Percentiles rank a stretch among this genome's conserved stretches.
Evolutionary conservation across 2,113 vertebrate genomes (phyloP).

Genomic region (Meriones unguiculatus): DNA sequence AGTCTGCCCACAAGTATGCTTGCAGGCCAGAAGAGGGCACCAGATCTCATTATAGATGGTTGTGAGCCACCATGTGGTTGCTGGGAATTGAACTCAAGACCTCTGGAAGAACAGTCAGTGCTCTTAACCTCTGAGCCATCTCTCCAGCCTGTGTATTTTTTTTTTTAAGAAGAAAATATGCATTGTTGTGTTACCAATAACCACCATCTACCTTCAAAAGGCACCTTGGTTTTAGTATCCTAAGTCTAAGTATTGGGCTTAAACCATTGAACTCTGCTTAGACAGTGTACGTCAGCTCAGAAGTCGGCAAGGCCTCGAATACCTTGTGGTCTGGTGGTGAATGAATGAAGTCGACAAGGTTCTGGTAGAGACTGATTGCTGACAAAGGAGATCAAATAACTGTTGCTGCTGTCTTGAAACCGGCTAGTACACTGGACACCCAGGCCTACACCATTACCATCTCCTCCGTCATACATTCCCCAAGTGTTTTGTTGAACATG

Average conservation of each 20-base stretch:
- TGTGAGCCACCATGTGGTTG: not conserved
- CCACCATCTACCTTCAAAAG: not conserved
- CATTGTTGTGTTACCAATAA: not conserved
- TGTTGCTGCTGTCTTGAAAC: not conserved
- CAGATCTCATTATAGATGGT: no score
- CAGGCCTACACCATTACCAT: no score
- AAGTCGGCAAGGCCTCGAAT: not conserved
- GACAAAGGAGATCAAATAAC: not conserved
- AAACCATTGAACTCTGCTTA: not conserved
- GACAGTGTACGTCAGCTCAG: not conserved
- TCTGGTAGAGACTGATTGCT: not conserved
- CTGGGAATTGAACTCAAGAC: not conserved
- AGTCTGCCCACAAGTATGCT: no score
- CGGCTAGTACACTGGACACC: not conserved
- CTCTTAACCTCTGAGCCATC: not conserved
- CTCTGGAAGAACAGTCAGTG: not conserved
- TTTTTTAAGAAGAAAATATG: not conserved
- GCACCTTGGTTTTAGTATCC: not conserved
- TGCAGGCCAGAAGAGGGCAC: no score
- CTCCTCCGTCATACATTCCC: not conserved
- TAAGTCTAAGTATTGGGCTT: not conserved
- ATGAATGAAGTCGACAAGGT: not conserved
- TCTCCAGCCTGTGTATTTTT: not conserved
- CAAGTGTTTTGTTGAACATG: not conserved
- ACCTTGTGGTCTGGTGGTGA: not conserved